Percentiles rank a stretch among this genome's conserved stretches.
Conservation (phyloP, 2,113 vertebrate genomes). For the Lanius collurio region DNA sequence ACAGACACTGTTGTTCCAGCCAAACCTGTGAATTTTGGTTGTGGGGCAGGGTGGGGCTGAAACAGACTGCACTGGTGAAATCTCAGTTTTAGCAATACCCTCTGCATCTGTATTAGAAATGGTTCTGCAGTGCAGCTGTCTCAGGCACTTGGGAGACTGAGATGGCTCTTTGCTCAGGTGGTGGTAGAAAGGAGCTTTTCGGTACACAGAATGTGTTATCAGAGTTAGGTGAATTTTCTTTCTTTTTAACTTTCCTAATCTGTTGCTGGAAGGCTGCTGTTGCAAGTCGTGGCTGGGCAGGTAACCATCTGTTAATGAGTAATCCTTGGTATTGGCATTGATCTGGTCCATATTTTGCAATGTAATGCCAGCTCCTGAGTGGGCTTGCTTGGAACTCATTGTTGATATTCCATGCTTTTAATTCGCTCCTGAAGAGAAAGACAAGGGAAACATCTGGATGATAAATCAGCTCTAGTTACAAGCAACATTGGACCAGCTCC, state of each 20-base stretch:
- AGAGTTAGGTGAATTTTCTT: background rate
- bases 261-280: background rate
- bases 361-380: background rate
- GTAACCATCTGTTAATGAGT: slow-evolving; percentile 49
- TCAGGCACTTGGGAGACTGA: background rate
- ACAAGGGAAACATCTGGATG: background rate
- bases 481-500: background rate
- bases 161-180: background rate
- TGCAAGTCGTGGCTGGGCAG: background rate
- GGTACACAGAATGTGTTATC: background rate
- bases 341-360: slow-evolving; percentile 12
- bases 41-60: slow-evolving; percentile 35
- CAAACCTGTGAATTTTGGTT: slow-evolving; percentile 29
- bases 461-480: background rate
- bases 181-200: background rate
- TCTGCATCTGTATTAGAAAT: background rate
- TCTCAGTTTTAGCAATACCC: background rate
- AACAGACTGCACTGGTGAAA: background rate
- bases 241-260: background rate
- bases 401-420: background rate
- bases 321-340: slow-evolving; percentile 16
- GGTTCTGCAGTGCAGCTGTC: background rate
- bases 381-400: background rate
- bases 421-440: background rate
- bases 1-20: background rate